Percentiles rank a stretch among this genome's conserved stretches.
These are phyloP conservation scores for Drosophila nikananu DNA, from an alignment of 1,140 invertebrate species.

Conservation along the genomic window DNA sequence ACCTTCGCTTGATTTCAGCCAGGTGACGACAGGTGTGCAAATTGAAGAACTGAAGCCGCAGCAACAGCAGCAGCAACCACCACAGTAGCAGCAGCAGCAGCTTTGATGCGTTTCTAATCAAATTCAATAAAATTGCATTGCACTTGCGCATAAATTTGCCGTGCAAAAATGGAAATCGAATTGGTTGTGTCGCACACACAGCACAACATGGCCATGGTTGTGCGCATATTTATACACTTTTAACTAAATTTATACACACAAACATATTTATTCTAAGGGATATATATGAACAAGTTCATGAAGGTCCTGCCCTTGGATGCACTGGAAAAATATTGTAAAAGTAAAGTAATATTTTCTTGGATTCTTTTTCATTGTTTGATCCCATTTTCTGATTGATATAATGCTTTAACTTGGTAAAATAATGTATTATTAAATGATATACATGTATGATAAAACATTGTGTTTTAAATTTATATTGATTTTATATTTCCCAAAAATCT, in stretches of 20 bases:
- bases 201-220: background rate
- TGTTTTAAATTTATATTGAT: too few relatives aligned
- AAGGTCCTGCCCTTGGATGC: conserved; percentile 21
- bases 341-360: background rate
- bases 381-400: background rate
- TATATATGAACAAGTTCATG: conserved; percentile 1
- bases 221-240: conserved; percentile 45
- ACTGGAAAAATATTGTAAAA: background rate
- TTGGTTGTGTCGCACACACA: conserved; percentile 30
- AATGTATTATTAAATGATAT: background rate
- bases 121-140: conserved; percentile 53
- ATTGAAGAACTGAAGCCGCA: conserved; percentile 14
- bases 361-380: background rate
- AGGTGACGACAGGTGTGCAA: conserved; percentile 23
- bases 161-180: conserved; percentile 46
- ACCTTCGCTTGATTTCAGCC: conserved; percentile 34
- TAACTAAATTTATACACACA: background rate
- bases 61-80: background rate
- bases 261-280: background rate
- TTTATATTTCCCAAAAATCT: too few relatives aligned
- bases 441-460: too few relatives aligned
- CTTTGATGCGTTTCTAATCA: conserved; percentile 50
- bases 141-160: conserved; percentile 49
- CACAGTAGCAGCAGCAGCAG: conserved; percentile 14
- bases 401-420: too few relatives aligned